phyloP scores from a whole-genome alignment of 2,797 vertebrate genomes.

The Pterois miles region DNA sequence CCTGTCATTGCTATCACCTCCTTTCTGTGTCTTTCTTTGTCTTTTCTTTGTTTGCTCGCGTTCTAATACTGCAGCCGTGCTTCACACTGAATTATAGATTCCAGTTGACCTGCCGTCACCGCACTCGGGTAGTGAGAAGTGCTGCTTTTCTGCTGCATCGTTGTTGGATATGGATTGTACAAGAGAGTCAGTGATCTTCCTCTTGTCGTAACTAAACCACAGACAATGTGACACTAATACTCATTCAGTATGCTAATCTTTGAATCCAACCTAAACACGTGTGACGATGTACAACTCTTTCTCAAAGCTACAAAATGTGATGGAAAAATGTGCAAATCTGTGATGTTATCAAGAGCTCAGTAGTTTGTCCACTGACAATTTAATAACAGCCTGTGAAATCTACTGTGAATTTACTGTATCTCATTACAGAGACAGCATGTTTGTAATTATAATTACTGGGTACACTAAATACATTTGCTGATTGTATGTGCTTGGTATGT shows the following conservation, averaged over 20 bases:
- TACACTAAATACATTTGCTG: not conserved
- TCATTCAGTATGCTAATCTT: constrained; percentile 49
- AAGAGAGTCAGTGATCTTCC: constrained; percentile 19
- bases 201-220: constrained; percentile 30
- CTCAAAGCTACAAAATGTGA: constrained; percentile 17
- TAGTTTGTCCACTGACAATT: constrained; percentile 34
- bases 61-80: constrained; percentile 30
- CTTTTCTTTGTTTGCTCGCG: constrained; percentile 2
- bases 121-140: constrained; percentile 12
- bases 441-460: not conserved
- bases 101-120: constrained; percentile 54
- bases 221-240: constrained; percentile 46
- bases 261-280: constrained; percentile 31
- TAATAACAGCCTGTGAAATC: constrained; percentile 36
- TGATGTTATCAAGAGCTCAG: constrained; percentile 14
- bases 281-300: not conserved
- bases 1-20: not conserved
- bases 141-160: constrained; percentile 19
- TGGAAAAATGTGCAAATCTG: constrained; percentile 30
- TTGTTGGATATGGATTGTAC: constrained; percentile 25
- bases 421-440: not conserved
- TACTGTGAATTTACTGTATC: constrained; percentile 6
- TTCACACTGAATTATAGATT: constrained; percentile 64
- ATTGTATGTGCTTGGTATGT: not conserved
- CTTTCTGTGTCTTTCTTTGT: constrained; percentile 8